Evolutionary conservation across 2,113 vertebrate genomes (phyloP).

Genomic region (Chaetops frenatus): DNA sequence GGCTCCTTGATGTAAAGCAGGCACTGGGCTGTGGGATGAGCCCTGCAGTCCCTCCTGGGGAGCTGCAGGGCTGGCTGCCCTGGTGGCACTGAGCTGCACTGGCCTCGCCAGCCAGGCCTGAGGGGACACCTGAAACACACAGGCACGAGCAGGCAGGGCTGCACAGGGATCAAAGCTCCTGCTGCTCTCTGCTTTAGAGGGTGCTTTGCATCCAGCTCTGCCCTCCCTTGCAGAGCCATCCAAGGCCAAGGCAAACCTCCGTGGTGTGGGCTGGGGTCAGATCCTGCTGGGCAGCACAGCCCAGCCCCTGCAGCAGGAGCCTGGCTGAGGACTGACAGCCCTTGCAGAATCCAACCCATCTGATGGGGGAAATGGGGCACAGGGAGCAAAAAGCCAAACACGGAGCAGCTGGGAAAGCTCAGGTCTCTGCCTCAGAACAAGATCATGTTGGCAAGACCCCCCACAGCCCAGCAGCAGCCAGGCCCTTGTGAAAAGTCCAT

Average conservation of each 20-base stretch:
- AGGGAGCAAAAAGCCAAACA: background rate
- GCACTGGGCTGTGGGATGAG: rapidly evolving
- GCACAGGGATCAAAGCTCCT: rapidly evolving
- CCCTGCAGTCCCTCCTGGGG: rapidly evolving
- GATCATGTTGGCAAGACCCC: background rate
- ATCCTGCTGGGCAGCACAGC: background rate
- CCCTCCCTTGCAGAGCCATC: background rate
- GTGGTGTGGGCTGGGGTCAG: rapidly evolving
- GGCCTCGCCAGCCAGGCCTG: rapidly evolving
- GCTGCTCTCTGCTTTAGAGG: background rate
- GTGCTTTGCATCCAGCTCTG: background rate
- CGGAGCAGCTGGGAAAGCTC: background rate
- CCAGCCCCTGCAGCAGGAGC: background rate
- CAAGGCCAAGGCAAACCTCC: background rate
- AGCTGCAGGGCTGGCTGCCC: background rate
- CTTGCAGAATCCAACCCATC: background rate
- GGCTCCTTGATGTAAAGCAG: background rate
- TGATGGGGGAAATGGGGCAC: background rate
- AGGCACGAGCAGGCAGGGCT: background rate
- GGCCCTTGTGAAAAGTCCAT: background rate
- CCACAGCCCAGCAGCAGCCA: background rate
- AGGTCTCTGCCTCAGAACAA: background rate
- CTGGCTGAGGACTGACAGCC: background rate
- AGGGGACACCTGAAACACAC: rapidly evolving
- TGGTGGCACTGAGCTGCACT: rapidly evolving